Conservation (phyloP, 2,888 invertebrate species). For the Dioctria linearis region DNA sequence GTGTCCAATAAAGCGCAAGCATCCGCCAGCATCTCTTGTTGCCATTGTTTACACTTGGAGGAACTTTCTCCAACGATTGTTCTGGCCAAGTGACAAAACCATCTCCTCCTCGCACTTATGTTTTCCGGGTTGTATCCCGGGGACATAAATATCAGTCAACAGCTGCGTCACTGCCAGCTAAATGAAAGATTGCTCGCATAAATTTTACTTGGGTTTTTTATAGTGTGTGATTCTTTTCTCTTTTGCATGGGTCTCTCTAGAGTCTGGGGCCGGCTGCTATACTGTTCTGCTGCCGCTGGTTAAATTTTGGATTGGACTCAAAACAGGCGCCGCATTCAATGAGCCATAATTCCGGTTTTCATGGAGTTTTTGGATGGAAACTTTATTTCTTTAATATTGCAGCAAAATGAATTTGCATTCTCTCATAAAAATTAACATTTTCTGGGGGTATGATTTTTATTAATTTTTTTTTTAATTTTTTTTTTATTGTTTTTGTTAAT, state of each 20-base stretch:
- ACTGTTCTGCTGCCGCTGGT: background rate
- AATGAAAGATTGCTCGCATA: slow-evolving; percentile 50
- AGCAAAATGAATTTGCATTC: too few species aligned
- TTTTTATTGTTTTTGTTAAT: too few species aligned
- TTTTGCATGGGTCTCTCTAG: background rate
- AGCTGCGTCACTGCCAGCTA: slow-evolving; percentile 50
- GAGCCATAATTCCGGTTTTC: slow-evolving; percentile 37
- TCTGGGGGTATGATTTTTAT: too few species aligned
- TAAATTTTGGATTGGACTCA: slow-evolving; percentile 32
- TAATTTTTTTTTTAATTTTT: too few species aligned
- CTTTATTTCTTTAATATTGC: slow-evolving; percentile 28
- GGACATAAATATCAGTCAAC: slow-evolving; percentile 50
- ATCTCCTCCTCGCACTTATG: slow-evolving; percentile 51
- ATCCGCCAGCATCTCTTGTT: slow-evolving; percentile 40
- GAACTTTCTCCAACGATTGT: slow-evolving; percentile 51
- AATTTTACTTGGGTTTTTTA: slow-evolving; percentile 44
- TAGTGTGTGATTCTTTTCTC: slow-evolving; percentile 34
- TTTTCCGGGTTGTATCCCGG: slow-evolving; percentile 52
- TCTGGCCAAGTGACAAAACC: slow-evolving; percentile 53
- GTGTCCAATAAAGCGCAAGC: slow-evolving; percentile 54
- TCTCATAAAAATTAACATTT: too few species aligned
- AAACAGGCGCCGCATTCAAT: slow-evolving; percentile 34
- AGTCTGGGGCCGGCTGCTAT: too few species aligned
- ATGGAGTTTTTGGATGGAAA: slow-evolving; percentile 33
- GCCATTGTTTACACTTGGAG: slow-evolving; percentile 51